Evolutionary conservation across 2,888 invertebrate genomes (phyloP), one percentile per base, ranked within the genome.

Genomic region (Agapostemon virescens): DNA sequence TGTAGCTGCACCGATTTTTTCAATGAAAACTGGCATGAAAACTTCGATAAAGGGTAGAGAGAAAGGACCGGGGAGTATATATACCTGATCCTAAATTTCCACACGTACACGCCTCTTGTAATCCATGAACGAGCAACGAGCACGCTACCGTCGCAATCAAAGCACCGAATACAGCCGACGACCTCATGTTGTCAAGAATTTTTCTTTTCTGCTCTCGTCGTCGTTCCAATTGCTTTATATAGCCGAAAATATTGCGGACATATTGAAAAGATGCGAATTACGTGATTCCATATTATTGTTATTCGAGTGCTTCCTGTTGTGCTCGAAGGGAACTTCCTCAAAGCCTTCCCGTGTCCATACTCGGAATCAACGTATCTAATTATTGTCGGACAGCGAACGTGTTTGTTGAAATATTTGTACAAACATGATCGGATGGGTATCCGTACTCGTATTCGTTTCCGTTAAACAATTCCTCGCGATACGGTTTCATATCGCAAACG

Each of bases 1-100:
- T n/a, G n/a, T 49, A 49, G 7, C n/a, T n/a, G n/a, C n/a, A n/a
- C n/a, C n/a, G n/a, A n/a, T n/a, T n/a, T n/a, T 40, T 40, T 40
- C 11, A 40, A 40, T 40, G 11, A 38, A 17, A 33, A 36, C 2
- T 20, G n/a, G n/a, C n/a, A n/a, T n/a, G n/a, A n/a, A n/a, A n/a
- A n/a, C n/a, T n/a, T n/a, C n/a, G n/a, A n/a, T n/a, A n/a, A n/a
- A n/a, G n/a, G n/a, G 17, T 15, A 23, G 0, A 55, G 15, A 5
- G 20, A 15, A 45, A 0, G 6, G 38, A 38, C 9, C 38, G 38
- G 11, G 9, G 9, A 38, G 20, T 20, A 4, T 40, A 20, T 64
- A 15, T 85, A 87, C 87, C 87, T 84, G 81, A 23, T 69, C 87
- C 86, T 33, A 89, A 79, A 52, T 64, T 64, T 42, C 88, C 88